These are phyloP conservation scores for Piprites chloris DNA, from an alignment of 2,113 vertebrate genomes.

Conservation along the genomic window DNA sequence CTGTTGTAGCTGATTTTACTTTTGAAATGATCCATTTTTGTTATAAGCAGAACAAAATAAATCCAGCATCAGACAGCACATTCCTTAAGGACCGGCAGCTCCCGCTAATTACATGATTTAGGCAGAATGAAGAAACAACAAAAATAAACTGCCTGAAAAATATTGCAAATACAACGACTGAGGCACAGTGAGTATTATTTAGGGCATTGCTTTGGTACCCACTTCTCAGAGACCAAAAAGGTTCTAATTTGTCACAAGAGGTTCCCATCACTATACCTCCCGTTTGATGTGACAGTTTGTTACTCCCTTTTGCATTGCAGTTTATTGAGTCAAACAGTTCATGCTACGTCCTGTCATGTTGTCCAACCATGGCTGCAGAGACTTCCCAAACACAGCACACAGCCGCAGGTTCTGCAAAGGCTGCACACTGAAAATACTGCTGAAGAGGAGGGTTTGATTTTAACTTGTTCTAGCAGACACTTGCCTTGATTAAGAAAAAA, in stretches of 20 bases:
- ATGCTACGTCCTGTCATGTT: background rate
- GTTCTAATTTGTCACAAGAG: background rate
- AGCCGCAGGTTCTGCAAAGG: background rate
- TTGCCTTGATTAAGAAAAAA: background rate
- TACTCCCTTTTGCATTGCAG: background rate
- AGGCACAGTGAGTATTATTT: background rate
- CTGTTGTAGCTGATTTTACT: background rate
- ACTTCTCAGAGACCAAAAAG: background rate
- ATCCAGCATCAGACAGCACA: background rate
- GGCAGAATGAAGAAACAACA: background rate
- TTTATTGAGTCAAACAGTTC: background rate
- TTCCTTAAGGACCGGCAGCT: background rate
- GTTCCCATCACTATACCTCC: background rate
- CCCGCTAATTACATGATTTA: background rate
- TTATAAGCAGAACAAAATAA: background rate
- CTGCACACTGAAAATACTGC: background rate
- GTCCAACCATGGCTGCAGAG: background rate
- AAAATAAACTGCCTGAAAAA: background rate
- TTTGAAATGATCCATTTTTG: background rate
- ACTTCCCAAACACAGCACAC: background rate
- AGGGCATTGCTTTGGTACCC: background rate
- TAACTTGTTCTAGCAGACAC: background rate
- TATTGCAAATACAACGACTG: background rate
- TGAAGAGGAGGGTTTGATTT: background rate
- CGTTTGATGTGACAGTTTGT: background rate